A percentile compares a stretch with the other conserved stretches of the same genome.
Conservation (phyloP, 2,113 vertebrate species). For the Macquaria australasica region DNA sequence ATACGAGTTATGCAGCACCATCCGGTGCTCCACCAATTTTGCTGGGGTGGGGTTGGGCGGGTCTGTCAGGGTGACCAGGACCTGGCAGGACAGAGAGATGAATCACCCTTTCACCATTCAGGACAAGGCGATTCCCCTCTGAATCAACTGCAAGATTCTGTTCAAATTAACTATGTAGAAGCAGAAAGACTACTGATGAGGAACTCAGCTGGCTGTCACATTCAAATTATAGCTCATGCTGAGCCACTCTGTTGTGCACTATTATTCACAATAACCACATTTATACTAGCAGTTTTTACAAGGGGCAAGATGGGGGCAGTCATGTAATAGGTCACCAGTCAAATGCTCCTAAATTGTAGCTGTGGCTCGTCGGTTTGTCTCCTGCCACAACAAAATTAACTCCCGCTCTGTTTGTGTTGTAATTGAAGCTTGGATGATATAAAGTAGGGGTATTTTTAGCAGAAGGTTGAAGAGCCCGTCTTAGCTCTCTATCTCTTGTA, state of each 20-base stretch:
- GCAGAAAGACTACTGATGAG: not conserved
- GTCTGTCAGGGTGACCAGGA: not conserved
- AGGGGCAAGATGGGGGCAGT: not conserved
- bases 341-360: not conserved
- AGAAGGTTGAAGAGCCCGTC: constrained; percentile 32
- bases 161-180: not conserved
- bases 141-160: not conserved
- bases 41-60: constrained; percentile 28
- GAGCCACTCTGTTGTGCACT: not conserved
- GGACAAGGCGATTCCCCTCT: not conserved
- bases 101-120: constrained; percentile 10
- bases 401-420: constrained; percentile 41
- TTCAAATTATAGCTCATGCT: not conserved
- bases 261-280: constrained; percentile 4
- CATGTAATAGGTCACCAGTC: not conserved
- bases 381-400: constrained; percentile 27
- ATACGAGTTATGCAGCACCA: constrained; percentile 3
- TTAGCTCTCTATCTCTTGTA: constrained; percentile 32
- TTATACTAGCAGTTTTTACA: not conserved
- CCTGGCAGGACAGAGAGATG: constrained; percentile 22
- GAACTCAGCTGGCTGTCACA: not conserved
- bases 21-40: not conserved
- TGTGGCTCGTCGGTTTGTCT: not conserved
- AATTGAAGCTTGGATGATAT: constrained; percentile 43
- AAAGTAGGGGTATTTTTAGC: constrained; percentile 67